These are phyloP conservation scores for Rhagonycha fulva DNA, from an alignment of 2,888 invertebrate genomes.

Conservation along the genomic window DNA sequence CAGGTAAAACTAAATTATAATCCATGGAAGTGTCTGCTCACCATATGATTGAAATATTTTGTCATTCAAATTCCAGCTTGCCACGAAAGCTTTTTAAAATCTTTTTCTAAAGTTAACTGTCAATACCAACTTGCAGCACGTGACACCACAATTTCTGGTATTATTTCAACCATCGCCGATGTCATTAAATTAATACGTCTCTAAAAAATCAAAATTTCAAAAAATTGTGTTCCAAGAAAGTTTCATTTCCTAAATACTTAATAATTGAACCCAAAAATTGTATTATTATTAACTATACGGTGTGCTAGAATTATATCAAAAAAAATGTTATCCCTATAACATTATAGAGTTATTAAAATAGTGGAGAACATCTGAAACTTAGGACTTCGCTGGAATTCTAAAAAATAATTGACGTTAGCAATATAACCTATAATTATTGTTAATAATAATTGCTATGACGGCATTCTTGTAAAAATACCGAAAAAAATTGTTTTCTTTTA, in stretches of 20 bases:
- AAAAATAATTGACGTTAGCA: background rate
- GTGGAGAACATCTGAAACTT: background rate
- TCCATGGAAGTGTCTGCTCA: background rate
- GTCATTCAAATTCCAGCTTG: background rate
- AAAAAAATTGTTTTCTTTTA: background rate
- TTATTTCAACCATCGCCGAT: background rate
- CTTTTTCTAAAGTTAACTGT: background rate
- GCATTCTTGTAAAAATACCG: background rate
- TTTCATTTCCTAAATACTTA: background rate
- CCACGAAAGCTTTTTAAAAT: background rate
- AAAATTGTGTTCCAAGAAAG: background rate
- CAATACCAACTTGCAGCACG: background rate
- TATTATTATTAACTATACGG: background rate
- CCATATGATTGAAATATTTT: background rate
- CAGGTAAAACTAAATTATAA: background rate
- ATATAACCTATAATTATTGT: background rate
- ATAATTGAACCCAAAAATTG: background rate
- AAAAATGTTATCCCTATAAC: background rate
- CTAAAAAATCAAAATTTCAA: background rate
- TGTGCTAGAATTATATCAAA: background rate
- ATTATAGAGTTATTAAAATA: background rate
- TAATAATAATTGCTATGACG: background rate
- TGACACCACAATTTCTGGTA: background rate
- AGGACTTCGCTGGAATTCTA: background rate
- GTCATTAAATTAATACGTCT: background rate